Base-by-base conservation (phyloP, 2,888 invertebrate genomes). In the Scaptomyza parva region DNA sequence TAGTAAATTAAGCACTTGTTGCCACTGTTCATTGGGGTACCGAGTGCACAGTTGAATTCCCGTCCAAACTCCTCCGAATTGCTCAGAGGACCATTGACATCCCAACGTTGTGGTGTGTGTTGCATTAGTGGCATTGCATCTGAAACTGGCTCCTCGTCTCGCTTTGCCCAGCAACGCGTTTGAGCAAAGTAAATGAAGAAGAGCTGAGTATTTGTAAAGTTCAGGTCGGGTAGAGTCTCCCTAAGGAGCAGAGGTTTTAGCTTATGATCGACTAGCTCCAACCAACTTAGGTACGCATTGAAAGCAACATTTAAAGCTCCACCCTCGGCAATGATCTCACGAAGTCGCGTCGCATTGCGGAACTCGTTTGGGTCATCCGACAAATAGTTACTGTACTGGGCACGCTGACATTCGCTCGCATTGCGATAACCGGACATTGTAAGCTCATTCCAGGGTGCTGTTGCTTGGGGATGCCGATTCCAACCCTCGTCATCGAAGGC, bases 141-240 rank as follows among this genome's bases (percentile, higher is more conserved):
- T 0, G 80, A 63, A 1, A 77, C 24, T 0, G 69, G 55, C 18
- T 82, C 54, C n/a, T 68, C 69, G 1, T 64, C 73, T 0, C 69
- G 55, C 24, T 47, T 72, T 0, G 87, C 82, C 50, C 72, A 75
- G 70, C 91, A 91, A 4, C 72, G 90, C 0, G 82, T 78, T 47
- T 91, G 91, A 0, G 91, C 91, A 70, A 89, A 91, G 40, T 88
- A 82, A 3, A 91, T 80, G 40, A 91, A 91, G 41, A 91, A 91
- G 0, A 91, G 65, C 62, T 91, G 91, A 0, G 91, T 91, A 51
- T 91, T 91, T 33, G 82, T 89, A 20, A 87, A 91, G 45, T 91
- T 83, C 0, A 91, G 47, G 3, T 81, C 83, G 3, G 89, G 78
- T 18, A 91, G 55, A 0, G 91, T 91, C 47, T 91, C 91, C 1